Evolutionary conservation across 2,888 invertebrate species (phyloP).

Genomic region (Elmis aenea): DNA sequence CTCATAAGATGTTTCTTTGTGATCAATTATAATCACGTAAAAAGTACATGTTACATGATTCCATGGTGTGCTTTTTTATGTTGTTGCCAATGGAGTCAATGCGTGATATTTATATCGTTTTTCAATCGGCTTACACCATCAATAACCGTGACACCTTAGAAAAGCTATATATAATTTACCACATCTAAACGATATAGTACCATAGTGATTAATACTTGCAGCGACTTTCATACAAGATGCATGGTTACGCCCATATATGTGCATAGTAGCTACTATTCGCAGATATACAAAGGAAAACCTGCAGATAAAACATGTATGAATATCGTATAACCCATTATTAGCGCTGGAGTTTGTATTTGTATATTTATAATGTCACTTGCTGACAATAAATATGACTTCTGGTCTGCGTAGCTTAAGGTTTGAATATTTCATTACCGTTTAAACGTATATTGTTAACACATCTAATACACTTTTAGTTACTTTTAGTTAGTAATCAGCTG

Average conservation of each 20-base stretch:
- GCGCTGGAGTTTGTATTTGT: conserved; percentile 8
- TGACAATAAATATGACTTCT: conserved; percentile 10
- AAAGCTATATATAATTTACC: conserved; percentile 13
- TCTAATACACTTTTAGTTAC: too few relatives aligned
- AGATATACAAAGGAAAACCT: conserved; percentile 10
- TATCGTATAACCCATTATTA: conserved; percentile 11
- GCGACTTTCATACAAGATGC: too few relatives aligned
- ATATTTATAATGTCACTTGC: conserved; percentile 8
- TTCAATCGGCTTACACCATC: conserved; percentile 22
- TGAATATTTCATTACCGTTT: conserved; percentile 6
- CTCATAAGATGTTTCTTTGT: too few relatives aligned
- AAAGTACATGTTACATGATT: too few relatives aligned
- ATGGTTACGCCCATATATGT: conserved; percentile 12
- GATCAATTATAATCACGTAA: too few relatives aligned
- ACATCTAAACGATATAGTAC: too few relatives aligned
- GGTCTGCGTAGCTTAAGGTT: conserved; percentile 3
- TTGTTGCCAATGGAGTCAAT: conserved; percentile 13
- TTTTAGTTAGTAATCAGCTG: too few relatives aligned
- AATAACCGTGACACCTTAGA: conserved; percentile 27
- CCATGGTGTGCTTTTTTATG: too few relatives aligned
- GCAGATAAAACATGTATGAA: conserved; percentile 13
- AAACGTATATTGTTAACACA: too few relatives aligned
- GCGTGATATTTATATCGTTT: conserved; percentile 24
- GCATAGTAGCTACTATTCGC: conserved; percentile 9
- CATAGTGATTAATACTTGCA: too few relatives aligned